Evolutionary conservation across 2,113 vertebrate genomes (phyloP).

Genomic region (Chaetodon trifascialis): DNA sequence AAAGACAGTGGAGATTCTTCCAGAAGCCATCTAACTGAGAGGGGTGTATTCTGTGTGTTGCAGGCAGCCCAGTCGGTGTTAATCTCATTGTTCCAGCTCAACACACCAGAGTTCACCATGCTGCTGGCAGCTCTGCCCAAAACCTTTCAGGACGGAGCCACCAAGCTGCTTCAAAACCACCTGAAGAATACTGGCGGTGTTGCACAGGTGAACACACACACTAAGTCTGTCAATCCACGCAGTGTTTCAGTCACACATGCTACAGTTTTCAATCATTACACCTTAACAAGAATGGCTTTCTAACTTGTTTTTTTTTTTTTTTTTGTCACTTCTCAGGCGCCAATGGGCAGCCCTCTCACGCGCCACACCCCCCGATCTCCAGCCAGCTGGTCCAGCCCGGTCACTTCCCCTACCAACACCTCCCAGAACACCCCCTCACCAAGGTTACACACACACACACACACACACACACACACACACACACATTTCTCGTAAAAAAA

Average conservation of each 20-base stretch:
- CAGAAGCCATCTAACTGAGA: not conserved
- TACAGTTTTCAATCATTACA: not conserved
- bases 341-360: constrained; percentile 92
- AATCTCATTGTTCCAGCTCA: constrained; percentile 96
- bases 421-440: constrained; percentile 95
- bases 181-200: constrained; percentile 93
- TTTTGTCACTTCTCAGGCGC: constrained; percentile 80
- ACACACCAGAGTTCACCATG: constrained; percentile 99
- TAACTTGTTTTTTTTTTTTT: not conserved
- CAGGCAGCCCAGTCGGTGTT: constrained; percentile 97
- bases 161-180: constrained; percentile 96
- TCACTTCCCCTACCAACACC: constrained; percentile 95
- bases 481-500: not conserved
- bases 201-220: constrained; percentile 87
- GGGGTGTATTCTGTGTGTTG: constrained; percentile 36
- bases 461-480: not conserved
- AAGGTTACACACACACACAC: constrained; percentile 84
- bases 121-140: constrained; percentile 96
- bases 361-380: constrained; percentile 93
- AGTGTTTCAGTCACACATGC: not conserved
- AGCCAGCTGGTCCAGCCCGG: constrained; percentile 95
- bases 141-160: constrained; percentile 98
- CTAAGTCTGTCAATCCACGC: not conserved
- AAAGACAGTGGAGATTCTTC: not conserved
- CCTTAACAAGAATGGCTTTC: not conserved